These are phyloP conservation scores for Ischnus inquisitorius DNA, from an alignment of 2,888 invertebrate species.

Conservation along the genomic window DNA sequence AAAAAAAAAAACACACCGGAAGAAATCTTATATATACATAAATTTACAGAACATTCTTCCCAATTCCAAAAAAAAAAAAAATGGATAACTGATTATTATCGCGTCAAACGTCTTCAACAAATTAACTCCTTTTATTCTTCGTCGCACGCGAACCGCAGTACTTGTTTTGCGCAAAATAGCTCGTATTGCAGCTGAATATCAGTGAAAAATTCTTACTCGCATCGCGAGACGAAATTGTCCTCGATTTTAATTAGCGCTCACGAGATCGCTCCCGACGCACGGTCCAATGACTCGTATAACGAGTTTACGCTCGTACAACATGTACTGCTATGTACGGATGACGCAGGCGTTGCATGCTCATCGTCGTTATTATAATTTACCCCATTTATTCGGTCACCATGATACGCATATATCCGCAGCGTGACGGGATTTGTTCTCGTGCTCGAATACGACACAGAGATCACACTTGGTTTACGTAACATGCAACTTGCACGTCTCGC, in stretches of 20 bases:
- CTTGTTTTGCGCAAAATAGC: background rate
- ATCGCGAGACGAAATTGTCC: slow-evolving; percentile 61
- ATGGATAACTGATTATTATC: background rate
- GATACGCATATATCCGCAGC: slow-evolving; percentile 33
- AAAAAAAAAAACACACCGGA: background rate
- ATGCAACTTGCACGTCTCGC: too few relatives aligned
- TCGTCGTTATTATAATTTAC: slow-evolving; percentile 43
- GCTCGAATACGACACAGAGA: background rate
- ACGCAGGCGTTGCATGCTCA: slow-evolving; percentile 29
- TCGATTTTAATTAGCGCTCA: slow-evolving; percentile 66
- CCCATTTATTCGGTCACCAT: slow-evolving; percentile 54
- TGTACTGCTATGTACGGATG: slow-evolving; percentile 19
- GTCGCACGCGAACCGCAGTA: background rate
- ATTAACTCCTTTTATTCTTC: background rate
- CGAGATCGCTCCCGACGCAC: slow-evolving; percentile 62
- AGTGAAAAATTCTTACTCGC: slow-evolving; percentile 18
- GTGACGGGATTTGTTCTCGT: slow-evolving; percentile 32
- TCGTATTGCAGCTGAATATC: background rate
- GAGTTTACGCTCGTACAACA: slow-evolving; percentile 42
- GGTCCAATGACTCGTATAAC: slow-evolving; percentile 67
- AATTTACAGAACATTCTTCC: slow-evolving; percentile 10
- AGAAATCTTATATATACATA: slow-evolving; percentile 22
- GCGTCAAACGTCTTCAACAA: background rate
- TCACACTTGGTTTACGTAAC: too few relatives aligned
- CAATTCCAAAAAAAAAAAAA: background rate